Evolutionary conservation across 1,140 invertebrate species (phyloP).

Genomic region (Cotesia vestalis): DNA sequence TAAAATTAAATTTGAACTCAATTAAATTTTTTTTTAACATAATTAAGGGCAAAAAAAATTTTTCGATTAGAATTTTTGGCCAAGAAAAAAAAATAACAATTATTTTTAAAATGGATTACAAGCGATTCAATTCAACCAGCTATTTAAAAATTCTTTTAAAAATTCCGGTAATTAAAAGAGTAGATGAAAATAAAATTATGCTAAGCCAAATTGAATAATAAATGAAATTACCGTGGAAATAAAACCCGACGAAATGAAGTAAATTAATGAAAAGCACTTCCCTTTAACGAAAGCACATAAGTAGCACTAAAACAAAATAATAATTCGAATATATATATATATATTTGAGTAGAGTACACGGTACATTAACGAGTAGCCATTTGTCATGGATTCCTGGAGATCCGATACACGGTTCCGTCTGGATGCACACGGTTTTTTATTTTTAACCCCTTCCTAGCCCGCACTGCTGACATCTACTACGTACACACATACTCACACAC

Average conservation of each 20-base stretch:
- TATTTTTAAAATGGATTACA: too few species aligned
- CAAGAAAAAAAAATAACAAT: too few species aligned
- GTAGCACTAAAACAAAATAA: slow-evolving; percentile 25
- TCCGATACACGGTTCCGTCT: slow-evolving; percentile 29
- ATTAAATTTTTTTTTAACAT: too few species aligned
- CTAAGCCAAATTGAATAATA: too few species aligned
- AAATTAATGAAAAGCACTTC: neutral
- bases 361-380: slow-evolving; percentile 34
- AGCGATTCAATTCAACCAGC: too few species aligned
- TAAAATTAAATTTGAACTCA: too few species aligned
- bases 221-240: too few species aligned
- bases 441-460: slow-evolving; percentile 1
- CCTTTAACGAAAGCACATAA: neutral
- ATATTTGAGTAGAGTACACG: slow-evolving; percentile 15
- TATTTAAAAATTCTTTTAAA: too few species aligned
- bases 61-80: too few species aligned
- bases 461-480: neutral
- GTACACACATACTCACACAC: slow-evolving; percentile 4
- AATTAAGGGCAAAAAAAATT: too few species aligned
- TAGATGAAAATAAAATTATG: too few species aligned
- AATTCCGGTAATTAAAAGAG: too few species aligned
- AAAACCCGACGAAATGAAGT: neutral
- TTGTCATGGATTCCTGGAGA: slow-evolving; percentile 31
- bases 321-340: slow-evolving; percentile 9
- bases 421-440: slow-evolving; percentile 26